A percentile compares a stretch with the other conserved stretches of the same genome.
Evolutionary conservation across 2,113 vertebrate species (phyloP).

Genomic region (Apteryx owenii): DNA sequence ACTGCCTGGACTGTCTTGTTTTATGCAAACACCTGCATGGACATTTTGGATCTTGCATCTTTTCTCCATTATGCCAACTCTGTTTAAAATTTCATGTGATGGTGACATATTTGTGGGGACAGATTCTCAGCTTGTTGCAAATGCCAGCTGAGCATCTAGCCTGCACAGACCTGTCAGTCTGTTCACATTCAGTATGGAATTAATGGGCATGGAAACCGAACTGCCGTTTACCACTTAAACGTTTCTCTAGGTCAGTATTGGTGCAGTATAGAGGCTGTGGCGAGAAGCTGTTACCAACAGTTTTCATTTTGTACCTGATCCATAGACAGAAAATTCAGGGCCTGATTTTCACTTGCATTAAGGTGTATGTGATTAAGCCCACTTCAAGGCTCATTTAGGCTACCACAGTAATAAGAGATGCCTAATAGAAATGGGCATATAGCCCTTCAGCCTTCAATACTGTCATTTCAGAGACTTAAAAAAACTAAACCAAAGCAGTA

Average conservation of each 20-base stretch:
- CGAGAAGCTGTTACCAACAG: neutral
- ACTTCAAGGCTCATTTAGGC: neutral
- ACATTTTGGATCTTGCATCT: neutral
- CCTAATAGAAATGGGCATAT: neutral
- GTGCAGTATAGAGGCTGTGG: neutral
- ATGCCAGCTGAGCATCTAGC: neutral
- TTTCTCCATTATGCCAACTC: neutral
- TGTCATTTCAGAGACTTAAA: neutral
- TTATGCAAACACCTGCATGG: conserved; percentile 23
- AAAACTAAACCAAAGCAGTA: neutral
- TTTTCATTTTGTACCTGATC: neutral
- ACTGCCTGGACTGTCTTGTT: conserved; percentile 20
- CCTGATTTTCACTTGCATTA: neutral
- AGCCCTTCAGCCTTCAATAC: neutral
- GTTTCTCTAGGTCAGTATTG: accelerated
- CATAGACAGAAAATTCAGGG: neutral
- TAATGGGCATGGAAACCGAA: neutral
- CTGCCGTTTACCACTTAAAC: neutral
- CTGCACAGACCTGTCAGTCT: neutral
- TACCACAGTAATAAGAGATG: neutral
- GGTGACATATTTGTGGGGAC: neutral
- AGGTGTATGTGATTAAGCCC: neutral
- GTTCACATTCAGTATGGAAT: neutral
- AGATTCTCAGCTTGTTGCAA: conserved; percentile 24
- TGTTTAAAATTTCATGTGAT: neutral